Conservation (phyloP, 37 sponge, comb jelly and placozoan genomes). For the Axinella damicornis region DNA sequence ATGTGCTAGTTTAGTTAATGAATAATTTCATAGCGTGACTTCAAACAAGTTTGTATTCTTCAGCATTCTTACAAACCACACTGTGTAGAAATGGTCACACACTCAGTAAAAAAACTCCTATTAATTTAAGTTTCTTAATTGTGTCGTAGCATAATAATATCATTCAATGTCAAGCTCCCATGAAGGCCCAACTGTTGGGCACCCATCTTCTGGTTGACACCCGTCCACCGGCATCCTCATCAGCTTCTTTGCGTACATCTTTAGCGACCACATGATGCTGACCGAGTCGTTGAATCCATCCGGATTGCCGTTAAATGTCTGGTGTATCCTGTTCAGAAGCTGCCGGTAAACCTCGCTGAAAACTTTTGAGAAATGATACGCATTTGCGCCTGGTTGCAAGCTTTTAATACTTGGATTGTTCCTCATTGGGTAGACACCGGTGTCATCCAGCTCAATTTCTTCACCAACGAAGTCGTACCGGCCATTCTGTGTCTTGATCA, state of each 20-base stretch:
- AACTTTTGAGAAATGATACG: slow-evolving; percentile 22
- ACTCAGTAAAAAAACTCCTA: too few species aligned
- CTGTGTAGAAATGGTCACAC: too few species aligned
- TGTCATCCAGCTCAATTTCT: slow-evolving; percentile 24
- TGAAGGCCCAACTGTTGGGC: too few species aligned
- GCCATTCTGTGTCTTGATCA: not conserved
- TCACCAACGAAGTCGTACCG: slow-evolving; percentile 29
- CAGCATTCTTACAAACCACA: too few species aligned
- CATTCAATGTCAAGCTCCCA: too few species aligned
- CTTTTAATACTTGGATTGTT: slow-evolving; percentile 44
- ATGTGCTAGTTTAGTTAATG: too few species aligned
- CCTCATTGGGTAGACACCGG: slow-evolving; percentile 75
- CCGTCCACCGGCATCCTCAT: slow-evolving; percentile 10
- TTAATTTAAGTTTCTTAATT: too few species aligned
- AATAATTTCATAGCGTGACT: too few species aligned
- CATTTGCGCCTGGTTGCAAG: slow-evolving; percentile 5
- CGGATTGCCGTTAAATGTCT: slow-evolving; percentile 46
- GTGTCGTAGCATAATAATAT: too few species aligned
- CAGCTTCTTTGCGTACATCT: slow-evolving; percentile 14
- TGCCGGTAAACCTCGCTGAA: slow-evolving; percentile 43
- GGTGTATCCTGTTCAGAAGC: slow-evolving; percentile 28
- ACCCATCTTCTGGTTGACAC: too few species aligned
- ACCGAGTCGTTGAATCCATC: slow-evolving; percentile 27
- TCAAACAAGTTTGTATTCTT: too few species aligned
- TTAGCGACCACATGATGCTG: slow-evolving; percentile 18